Conservation (phyloP, 2,888 invertebrate species). For the Mesorhabditis sp. region DNA sequence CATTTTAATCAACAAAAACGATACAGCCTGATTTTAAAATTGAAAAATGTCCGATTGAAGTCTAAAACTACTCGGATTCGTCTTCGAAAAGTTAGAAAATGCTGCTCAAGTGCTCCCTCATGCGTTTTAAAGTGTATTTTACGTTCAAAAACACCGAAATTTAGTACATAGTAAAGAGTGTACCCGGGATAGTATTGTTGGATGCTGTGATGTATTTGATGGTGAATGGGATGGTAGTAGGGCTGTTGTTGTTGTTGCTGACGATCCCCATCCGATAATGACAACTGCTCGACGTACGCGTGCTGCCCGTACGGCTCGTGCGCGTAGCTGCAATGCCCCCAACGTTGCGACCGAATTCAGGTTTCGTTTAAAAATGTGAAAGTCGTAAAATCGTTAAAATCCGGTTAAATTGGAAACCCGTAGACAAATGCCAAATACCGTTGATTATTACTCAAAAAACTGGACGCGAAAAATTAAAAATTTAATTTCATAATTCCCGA, state of each 20-base stretch:
- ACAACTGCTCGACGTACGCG: conserved; percentile 24
- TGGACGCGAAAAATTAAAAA: no score
- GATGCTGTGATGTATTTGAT: no score
- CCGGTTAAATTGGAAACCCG: no score
- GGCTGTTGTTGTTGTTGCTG: conserved; percentile 1
- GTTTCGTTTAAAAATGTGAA: no score
- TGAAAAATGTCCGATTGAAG: no score
- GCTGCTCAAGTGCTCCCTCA: background rate
- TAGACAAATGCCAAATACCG: no score
- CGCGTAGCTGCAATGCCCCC: conserved; percentile 14
- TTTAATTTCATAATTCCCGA: no score
- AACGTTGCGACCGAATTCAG: no score
- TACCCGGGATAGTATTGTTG: background rate
- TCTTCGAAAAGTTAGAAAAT: background rate
- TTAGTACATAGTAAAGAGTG: background rate
- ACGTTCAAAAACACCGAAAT: background rate
- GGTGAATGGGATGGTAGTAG: background rate
- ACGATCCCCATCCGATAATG: background rate
- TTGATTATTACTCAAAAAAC: no score
- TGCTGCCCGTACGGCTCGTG: conserved; percentile 43
- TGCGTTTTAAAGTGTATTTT: background rate
- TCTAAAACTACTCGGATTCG: no score
- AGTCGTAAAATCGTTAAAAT: background rate
- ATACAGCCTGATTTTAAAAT: no score
- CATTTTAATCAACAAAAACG: no score